phyloP scores from a whole-genome alignment of 2,888 invertebrate species.

The Nineta flava region DNA sequence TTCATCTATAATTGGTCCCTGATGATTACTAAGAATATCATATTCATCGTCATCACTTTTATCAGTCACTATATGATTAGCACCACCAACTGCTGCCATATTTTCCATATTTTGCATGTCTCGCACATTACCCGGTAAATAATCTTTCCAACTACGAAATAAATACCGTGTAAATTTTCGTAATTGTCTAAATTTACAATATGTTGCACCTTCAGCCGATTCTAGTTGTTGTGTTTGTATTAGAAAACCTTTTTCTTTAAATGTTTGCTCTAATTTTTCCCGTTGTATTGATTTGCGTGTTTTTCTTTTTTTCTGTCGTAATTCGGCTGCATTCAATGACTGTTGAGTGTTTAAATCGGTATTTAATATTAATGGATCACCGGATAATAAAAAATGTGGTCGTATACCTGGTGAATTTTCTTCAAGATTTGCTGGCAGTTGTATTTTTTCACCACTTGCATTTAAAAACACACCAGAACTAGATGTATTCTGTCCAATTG shows the following conservation, averaged over 20 bases:
- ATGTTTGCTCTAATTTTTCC: slow-evolving; percentile 80
- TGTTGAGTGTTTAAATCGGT: slow-evolving; percentile 18
- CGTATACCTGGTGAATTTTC: slow-evolving; percentile 12
- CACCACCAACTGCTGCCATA: background rate
- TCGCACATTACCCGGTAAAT: slow-evolving; percentile 51
- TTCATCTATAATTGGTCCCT: slow-evolving; percentile 1
- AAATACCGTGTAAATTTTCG: slow-evolving; percentile 82
- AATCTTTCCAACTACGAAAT: slow-evolving; percentile 87
- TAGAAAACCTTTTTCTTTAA: slow-evolving; percentile 82
- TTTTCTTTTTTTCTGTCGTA: slow-evolving; percentile 46
- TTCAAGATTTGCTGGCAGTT: slow-evolving; percentile 17
- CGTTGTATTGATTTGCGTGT: slow-evolving; percentile 69
- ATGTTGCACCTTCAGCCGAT: slow-evolving; percentile 84
- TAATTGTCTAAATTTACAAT: slow-evolving; percentile 82
- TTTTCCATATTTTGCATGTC: slow-evolving; percentile 17
- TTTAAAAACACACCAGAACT: slow-evolving; percentile 33
- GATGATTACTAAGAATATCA: background rate
- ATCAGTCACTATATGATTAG: background rate
- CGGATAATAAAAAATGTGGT: slow-evolving; percentile 15
- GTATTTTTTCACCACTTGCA: slow-evolving; percentile 36
- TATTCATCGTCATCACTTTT: slow-evolving; percentile 2
- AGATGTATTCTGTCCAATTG: slow-evolving; percentile 30
- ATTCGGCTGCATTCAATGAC: slow-evolving; percentile 16
- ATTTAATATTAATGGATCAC: slow-evolving; percentile 19
- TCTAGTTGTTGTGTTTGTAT: slow-evolving; percentile 88